phyloP scores from a whole-genome alignment of 2,888 invertebrate genomes.

The Lasioglossum calceatum region DNA sequence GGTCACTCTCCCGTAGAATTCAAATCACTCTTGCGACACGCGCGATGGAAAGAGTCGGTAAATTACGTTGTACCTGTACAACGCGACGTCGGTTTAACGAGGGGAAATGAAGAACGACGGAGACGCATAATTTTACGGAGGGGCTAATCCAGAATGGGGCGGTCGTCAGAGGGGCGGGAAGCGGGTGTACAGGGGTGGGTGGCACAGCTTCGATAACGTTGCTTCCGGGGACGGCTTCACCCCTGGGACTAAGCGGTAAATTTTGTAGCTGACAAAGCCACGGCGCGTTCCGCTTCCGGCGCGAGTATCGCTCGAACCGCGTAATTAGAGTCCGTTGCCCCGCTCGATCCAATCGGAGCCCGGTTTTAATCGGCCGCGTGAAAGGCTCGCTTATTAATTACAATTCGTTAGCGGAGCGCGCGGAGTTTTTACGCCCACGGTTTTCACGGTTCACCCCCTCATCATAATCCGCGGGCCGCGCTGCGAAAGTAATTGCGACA shows the following conservation, averaged over 20 bases:
- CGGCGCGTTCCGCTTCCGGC: slow-evolving; percentile 65
- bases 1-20: background rate
- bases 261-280: slow-evolving; percentile 76
- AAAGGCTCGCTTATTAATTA: slow-evolving; percentile 60
- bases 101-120: slow-evolving; percentile 49
- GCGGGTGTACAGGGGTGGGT: slow-evolving; percentile 23
- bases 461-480: background rate
- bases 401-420: slow-evolving; percentile 24
- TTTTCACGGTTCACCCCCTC: background rate
- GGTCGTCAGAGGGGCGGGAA: background rate
- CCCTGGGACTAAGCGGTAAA: slow-evolving; percentile 71
- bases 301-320: slow-evolving; percentile 39
- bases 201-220: slow-evolving; percentile 66
- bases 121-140: slow-evolving; percentile 64
- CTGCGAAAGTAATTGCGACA: background rate
- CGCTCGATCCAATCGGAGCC: slow-evolving; percentile 38
- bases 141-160: slow-evolving; percentile 59
- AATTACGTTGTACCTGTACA: slow-evolving; percentile 41
- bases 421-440: slow-evolving; percentile 15
- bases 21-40: slow-evolving; percentile 11
- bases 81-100: slow-evolving; percentile 52
- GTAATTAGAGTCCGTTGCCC: slow-evolving; percentile 63
- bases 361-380: slow-evolving; percentile 57
- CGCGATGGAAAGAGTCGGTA: slow-evolving; percentile 35
- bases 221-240: slow-evolving; percentile 41